Evolutionary conservation across 2,113 vertebrate species (phyloP), one percentile per base, ranked within the genome.

Genomic region (Saiga tatarica): DNA sequence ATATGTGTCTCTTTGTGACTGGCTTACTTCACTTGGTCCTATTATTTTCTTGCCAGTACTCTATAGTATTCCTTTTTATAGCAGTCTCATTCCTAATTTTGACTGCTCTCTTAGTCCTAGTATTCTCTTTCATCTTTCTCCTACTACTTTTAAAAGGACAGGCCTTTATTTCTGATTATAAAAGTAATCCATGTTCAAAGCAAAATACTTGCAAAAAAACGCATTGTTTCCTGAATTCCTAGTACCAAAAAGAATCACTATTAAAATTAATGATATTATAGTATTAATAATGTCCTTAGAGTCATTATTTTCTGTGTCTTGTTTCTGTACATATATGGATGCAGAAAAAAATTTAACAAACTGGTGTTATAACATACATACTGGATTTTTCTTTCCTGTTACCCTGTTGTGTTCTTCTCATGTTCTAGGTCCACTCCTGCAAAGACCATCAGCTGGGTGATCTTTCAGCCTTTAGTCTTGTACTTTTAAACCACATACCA

Each of bases 131-230:
- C 60, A 50, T 28, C 71, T 97, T 94, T 71, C 42, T 60, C 23
- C 45, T 53, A 81, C 4, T 81, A 23, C 47, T 81, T 87, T 25
- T 59, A 62, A 85, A 92, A 78, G 57, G 14, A 74, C 9, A 74
- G 25, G 21, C 6, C 79, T 60, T 33, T 87, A 47, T 89, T 95
- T 90, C 42, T 45, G 42, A 93, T 90, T 60, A 57, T n/a, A 87
- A 93, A 95, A 89, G 59, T 55, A 96, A 96, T 89, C 87, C 11
- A 16, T 11, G 3, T 81, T 86, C 85, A 97, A 96, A 96, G 85
- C 30, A 92, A 94, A 96, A 92, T 55, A 55, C 50, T 45, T 84
- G n/a, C 59, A 92, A 39, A 97, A 36, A 57, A 57, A 14, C 10
- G 19, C 36, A 64, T 4, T 60, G 19, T 9, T 33, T 95, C 53